These are phyloP conservation scores for Hydrocynus forskahlii DNA, from an alignment of 2,797 vertebrate species.

Conservation along the genomic window DNA sequence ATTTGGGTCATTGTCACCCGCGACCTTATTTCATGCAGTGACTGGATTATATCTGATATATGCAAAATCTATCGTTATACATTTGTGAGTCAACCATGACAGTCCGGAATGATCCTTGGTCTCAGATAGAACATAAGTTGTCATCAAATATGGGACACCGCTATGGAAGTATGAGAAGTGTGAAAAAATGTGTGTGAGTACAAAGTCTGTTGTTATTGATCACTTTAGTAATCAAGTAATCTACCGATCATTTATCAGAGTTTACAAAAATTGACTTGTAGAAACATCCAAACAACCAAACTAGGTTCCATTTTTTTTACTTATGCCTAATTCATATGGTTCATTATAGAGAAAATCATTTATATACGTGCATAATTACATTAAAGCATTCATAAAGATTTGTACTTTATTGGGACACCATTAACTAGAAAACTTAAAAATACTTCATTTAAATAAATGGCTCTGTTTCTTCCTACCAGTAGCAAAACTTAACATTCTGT, in stretches of 20 bases:
- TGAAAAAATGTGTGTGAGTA: not conserved
- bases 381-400: too few species aligned
- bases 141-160: not conserved
- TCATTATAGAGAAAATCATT: too few species aligned
- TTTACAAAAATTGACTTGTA: too few species aligned
- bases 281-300: too few species aligned
- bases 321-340: too few species aligned
- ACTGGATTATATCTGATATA: slow-evolving; percentile 55
- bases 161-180: not conserved
- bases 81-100: slow-evolving; percentile 28
- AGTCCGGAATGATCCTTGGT: slow-evolving; percentile 28
- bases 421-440: not conserved
- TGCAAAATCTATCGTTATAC: slow-evolving; percentile 35
- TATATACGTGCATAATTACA: too few species aligned
- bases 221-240: not conserved
- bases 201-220: not conserved
- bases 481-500: too few species aligned
- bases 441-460: not conserved
- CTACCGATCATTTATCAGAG: not conserved
- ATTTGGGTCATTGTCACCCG: slow-evolving; percentile 46
- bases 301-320: too few species aligned
- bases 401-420: not conserved
- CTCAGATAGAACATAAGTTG: slow-evolving; percentile 12
- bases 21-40: slow-evolving; percentile 43
- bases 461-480: too few species aligned